Evolutionary conservation across 1,140 invertebrate genomes (phyloP).

Genomic region (Lerema accius): DNA sequence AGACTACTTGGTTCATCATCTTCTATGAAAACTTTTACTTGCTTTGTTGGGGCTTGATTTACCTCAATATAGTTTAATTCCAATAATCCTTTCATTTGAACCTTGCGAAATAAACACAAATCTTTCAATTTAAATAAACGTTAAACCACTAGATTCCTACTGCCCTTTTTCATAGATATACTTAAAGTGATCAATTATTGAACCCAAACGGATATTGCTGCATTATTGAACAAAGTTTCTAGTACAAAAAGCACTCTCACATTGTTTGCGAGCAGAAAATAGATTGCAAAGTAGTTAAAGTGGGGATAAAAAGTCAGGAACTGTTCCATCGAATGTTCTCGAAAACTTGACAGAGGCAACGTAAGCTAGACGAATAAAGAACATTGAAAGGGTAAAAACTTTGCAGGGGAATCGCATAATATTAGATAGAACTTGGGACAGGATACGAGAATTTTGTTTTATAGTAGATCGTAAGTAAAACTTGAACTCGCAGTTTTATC

Average conservation of each 20-base stretch:
- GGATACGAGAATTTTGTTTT: conserved; percentile 28
- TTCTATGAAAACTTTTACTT: too few species aligned
- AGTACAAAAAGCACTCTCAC: conserved; percentile 14
- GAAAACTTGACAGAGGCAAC: conserved; percentile 32
- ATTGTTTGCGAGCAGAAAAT: conserved; percentile 32
- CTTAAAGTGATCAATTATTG: not conserved
- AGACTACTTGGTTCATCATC: too few species aligned
- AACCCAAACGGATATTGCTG: conserved; percentile 3
- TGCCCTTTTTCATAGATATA: not conserved
- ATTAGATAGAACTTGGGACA: conserved; percentile 32
- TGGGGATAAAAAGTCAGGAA: conserved; percentile 32
- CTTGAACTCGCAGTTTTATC: too few species aligned
- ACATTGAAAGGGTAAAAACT: conserved; percentile 35
- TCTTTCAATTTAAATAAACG: too few species aligned
- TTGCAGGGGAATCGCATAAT: conserved; percentile 31
- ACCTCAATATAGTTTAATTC: too few species aligned
- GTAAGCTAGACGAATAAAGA: conserved; percentile 34
- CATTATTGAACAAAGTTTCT: conserved; percentile 16
- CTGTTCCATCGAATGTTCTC: conserved; percentile 32
- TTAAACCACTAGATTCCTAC: too few species aligned
- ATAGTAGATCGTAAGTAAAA: conserved; percentile 25
- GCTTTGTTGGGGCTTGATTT: too few species aligned
- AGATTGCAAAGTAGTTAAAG: conserved; percentile 34
- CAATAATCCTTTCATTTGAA: too few species aligned
- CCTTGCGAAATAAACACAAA: too few species aligned